These are phyloP conservation scores for Drosophila limbata DNA, from an alignment of 2,888 invertebrate species.

Conservation along the genomic window DNA sequence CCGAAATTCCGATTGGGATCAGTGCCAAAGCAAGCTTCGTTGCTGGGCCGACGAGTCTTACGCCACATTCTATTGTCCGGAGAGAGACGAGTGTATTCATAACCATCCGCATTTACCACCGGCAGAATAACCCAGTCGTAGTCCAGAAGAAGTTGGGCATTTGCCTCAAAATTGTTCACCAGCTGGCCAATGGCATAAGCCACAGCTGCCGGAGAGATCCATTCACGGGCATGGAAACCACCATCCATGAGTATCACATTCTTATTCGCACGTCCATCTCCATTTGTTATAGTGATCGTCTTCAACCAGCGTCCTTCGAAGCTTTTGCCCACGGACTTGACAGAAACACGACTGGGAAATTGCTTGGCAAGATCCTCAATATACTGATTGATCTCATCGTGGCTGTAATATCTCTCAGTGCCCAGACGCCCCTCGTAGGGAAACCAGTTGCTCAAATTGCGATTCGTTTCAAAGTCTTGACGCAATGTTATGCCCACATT, in stretches of 20 bases:
- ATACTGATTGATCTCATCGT: constrained; percentile 86
- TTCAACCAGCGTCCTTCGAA: constrained; percentile 87
- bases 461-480: constrained; percentile 50
- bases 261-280: constrained; percentile 78
- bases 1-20: constrained; percentile 89
- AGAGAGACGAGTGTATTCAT: constrained; percentile 86
- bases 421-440: constrained; percentile 59
- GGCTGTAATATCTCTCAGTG: constrained; percentile 69
- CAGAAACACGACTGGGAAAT: constrained; percentile 86
- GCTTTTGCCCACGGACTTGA: constrained; percentile 87
- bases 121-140: constrained; percentile 90
- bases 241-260: constrained; percentile 86
- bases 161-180: constrained; percentile 85
- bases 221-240: constrained; percentile 88
- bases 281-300: constrained; percentile 87
- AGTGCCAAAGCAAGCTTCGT: constrained; percentile 84
- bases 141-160: constrained; percentile 86
- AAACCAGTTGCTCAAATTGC: constrained; percentile 37
- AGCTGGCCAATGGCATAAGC: constrained; percentile 87
- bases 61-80: constrained; percentile 85
- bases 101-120: constrained; percentile 90
- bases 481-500: constrained; percentile 63
- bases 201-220: constrained; percentile 88
- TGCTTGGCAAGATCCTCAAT: constrained; percentile 84
- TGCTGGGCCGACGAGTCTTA: constrained; percentile 86